Evolutionary conservation across 2,888 invertebrate species (phyloP).

Genomic region (Lepidocyrtinus sp.): DNA sequence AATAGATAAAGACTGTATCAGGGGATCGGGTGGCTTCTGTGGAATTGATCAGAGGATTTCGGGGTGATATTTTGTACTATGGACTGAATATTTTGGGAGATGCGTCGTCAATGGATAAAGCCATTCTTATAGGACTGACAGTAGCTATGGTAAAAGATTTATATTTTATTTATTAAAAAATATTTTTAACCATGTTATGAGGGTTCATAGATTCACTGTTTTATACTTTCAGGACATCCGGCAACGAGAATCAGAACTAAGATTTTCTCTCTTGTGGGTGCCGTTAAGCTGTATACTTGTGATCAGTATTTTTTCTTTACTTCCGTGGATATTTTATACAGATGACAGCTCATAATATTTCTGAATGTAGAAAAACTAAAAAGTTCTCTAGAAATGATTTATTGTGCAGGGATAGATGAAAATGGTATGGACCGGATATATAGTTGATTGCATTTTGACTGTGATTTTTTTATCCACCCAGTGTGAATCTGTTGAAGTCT

Average conservation of each 20-base stretch:
- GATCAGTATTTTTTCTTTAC: constrained; percentile 49
- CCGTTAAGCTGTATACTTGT: constrained; percentile 45
- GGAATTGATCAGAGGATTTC: constrained; percentile 51
- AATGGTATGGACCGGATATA: too few species aligned
- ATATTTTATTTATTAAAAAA: neutral
- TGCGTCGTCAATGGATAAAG: constrained; percentile 45
- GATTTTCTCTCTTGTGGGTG: constrained; percentile 53
- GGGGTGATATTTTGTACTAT: constrained; percentile 57
- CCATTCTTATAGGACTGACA: constrained; percentile 54
- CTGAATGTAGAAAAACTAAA: too few species aligned
- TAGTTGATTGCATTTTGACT: too few species aligned
- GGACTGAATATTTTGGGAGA: constrained; percentile 58
- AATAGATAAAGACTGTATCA: constrained; percentile 48
- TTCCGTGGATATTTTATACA: too few species aligned
- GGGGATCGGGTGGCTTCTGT: constrained; percentile 49
- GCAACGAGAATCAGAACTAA: constrained; percentile 58
- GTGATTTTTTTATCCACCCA: too few species aligned
- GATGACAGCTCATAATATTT: too few species aligned
- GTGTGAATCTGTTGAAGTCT: too few species aligned
- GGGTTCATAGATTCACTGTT: constrained; percentile 18
- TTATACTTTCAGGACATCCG: constrained; percentile 62
- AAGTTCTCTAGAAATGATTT: too few species aligned
- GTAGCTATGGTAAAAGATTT: constrained; percentile 50
- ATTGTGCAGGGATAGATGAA: too few species aligned
- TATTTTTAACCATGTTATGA: neutral